A percentile compares a stretch with the other conserved stretches of the same genome.
Conservation (phyloP, 1,140 invertebrate genomes). For the Drosophila novamexicana region DNA sequence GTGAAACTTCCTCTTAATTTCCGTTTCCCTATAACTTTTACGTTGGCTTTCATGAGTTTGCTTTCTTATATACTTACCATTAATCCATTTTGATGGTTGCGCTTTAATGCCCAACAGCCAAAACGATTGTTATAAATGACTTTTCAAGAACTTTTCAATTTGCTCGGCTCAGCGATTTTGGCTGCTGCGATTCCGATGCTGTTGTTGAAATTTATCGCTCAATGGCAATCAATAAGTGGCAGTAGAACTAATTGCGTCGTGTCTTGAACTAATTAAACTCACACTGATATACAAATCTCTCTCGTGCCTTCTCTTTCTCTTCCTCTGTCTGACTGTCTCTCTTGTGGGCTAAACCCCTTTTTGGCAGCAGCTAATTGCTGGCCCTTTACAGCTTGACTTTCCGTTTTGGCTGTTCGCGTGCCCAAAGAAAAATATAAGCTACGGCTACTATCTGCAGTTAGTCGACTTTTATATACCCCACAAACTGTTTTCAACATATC, state of each 20-base stretch:
- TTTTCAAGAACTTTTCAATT: slow-evolving; percentile 42
- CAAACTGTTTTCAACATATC: too few relatives aligned
- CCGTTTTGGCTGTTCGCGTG: slow-evolving; percentile 33
- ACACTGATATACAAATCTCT: slow-evolving; percentile 12
- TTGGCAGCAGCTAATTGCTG: slow-evolving; percentile 55
- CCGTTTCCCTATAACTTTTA: slow-evolving; percentile 4
- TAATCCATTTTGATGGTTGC: slow-evolving; percentile 12
- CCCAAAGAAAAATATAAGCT: slow-evolving; percentile 1
- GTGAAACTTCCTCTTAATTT: background rate
- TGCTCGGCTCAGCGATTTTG: slow-evolving; percentile 7
- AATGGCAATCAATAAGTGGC: slow-evolving; percentile 70
- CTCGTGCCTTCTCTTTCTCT: background rate
- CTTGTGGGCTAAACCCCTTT: slow-evolving; percentile 11
- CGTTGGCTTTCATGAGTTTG: slow-evolving; percentile 9
- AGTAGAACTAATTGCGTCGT: slow-evolving; percentile 75
- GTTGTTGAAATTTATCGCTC: slow-evolving; percentile 64
- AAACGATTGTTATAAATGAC: slow-evolving; percentile 35
- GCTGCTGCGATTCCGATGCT: background rate
- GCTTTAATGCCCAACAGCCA: slow-evolving; percentile 14
- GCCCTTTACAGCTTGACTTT: slow-evolving; percentile 58
- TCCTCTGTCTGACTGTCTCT: background rate
- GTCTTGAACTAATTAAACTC: slow-evolving; percentile 78
- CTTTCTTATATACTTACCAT: slow-evolving; percentile 2
- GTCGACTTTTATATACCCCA: slow-evolving; percentile 3
- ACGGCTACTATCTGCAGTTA: background rate